Evolutionary conservation across 2,888 invertebrate genomes (phyloP).

Genomic region (Lasioglossum marginatum): DNA sequence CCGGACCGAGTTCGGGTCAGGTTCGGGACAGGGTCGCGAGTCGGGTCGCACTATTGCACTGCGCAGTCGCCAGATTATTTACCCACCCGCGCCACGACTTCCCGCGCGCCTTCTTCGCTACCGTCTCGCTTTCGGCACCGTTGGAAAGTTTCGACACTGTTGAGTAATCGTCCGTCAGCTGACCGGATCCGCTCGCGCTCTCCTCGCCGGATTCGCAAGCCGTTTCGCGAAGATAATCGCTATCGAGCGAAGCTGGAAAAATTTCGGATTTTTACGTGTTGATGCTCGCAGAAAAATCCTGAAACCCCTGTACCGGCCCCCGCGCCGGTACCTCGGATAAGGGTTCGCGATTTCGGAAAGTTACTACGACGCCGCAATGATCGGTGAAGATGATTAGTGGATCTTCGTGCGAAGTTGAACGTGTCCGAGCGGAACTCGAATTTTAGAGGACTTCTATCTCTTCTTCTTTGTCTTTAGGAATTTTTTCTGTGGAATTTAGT

Average conservation of each 20-base stretch:
- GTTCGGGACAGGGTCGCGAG: neutral
- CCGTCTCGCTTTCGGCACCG: neutral
- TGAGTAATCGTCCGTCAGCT: conserved; percentile 9
- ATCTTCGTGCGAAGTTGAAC: no score
- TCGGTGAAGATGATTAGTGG: neutral
- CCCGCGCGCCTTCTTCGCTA: neutral
- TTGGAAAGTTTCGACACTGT: conserved; percentile 5
- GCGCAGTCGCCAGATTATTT: neutral
- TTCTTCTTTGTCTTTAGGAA: no score
- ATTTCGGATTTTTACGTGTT: neutral
- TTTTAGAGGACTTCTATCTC: no score
- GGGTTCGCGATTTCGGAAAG: neutral
- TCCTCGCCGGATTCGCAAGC: neutral
- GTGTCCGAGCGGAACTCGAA: no score
- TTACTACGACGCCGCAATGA: neutral
- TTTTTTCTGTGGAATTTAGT: no score
- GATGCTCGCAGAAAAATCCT: neutral
- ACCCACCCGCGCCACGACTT: neutral
- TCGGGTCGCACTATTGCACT: neutral
- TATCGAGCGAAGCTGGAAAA: neutral
- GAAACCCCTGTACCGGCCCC: neutral
- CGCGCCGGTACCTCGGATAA: neutral
- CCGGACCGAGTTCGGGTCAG: neutral
- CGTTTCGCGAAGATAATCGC: neutral
- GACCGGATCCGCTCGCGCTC: neutral